phyloP scores from a whole-genome alignment of 2,888 invertebrate genomes.

The Tethea ocularis region DNA sequence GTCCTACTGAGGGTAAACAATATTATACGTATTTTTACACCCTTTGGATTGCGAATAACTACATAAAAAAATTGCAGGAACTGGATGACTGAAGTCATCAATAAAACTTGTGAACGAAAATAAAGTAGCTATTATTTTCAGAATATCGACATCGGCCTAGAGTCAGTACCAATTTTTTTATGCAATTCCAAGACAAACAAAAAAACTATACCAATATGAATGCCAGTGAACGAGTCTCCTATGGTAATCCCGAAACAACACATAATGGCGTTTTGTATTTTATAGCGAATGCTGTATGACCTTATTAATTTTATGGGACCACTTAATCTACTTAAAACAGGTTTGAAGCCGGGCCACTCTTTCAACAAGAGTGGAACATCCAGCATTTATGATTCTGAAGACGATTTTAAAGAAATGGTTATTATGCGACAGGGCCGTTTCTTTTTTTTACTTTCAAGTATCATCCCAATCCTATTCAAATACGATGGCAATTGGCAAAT shows the following conservation, averaged over 20 bases:
- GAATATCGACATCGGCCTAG: background rate
- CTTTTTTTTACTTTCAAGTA: background rate
- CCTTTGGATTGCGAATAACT: no score
- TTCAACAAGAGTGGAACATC: background rate
- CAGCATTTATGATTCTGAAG: background rate
- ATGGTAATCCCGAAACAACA: slow-evolving; percentile 41
- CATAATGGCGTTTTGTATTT: slow-evolving; percentile 54
- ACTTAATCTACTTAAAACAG: slow-evolving; percentile 66
- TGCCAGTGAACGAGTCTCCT: slow-evolving; percentile 14
- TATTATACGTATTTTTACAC: no score
- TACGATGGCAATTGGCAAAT: no score
- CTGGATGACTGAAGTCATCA: no score
- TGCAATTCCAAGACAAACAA: background rate
- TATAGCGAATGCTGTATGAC: slow-evolving; percentile 61
- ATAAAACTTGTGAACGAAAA: no score
- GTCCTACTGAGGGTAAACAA: no score
- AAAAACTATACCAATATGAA: background rate
- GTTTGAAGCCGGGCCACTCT: slow-evolving; percentile 48
- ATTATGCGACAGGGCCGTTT: background rate
- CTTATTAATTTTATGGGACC: slow-evolving; percentile 78
- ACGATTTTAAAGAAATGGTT: background rate
- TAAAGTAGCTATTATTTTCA: background rate
- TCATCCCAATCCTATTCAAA: no score
- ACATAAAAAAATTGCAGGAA: no score
- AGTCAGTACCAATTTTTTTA: no score